A percentile compares a stretch with the other conserved stretches of the same genome.
Conservation (phyloP, 2,113 vertebrate species). For the Pavo muticus region DNA sequence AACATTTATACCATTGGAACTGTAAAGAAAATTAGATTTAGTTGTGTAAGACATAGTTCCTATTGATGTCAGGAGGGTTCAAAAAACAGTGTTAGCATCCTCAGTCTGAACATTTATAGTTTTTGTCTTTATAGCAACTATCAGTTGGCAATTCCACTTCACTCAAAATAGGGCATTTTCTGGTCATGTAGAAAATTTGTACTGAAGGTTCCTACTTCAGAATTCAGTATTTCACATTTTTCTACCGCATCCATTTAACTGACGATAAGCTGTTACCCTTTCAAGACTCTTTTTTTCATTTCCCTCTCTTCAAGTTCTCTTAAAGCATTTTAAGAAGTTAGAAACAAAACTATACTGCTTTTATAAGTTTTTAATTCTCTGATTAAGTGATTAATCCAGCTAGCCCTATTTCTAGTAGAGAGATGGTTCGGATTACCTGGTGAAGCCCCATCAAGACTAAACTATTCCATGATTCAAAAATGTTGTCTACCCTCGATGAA, state of each 20-base stretch:
- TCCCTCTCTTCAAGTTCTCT: not conserved
- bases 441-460: not conserved
- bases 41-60: not conserved
- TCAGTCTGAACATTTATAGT: not conserved
- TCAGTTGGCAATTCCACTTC: not conserved
- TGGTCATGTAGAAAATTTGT: not conserved
- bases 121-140: not conserved
- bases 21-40: not conserved
- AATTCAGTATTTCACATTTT: not conserved
- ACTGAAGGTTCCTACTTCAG: not conserved
- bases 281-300: not conserved
- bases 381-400: not conserved
- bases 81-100: not conserved
- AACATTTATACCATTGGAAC: not conserved
- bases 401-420: not conserved
- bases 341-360: not conserved
- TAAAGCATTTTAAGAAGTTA: not conserved
- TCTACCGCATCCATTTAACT: not conserved
- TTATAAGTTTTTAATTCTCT: not conserved
- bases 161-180: not conserved
- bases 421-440: not conserved
- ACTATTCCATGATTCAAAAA: not conserved
- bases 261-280: not conserved
- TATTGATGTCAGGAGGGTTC: not conserved
- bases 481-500: not conserved